A percentile compares a stretch with the other conserved stretches of the same genome.
These are phyloP conservation scores for Acanthopagrus latus DNA, from an alignment of 2,797 vertebrate genomes.

Conservation along the genomic window DNA sequence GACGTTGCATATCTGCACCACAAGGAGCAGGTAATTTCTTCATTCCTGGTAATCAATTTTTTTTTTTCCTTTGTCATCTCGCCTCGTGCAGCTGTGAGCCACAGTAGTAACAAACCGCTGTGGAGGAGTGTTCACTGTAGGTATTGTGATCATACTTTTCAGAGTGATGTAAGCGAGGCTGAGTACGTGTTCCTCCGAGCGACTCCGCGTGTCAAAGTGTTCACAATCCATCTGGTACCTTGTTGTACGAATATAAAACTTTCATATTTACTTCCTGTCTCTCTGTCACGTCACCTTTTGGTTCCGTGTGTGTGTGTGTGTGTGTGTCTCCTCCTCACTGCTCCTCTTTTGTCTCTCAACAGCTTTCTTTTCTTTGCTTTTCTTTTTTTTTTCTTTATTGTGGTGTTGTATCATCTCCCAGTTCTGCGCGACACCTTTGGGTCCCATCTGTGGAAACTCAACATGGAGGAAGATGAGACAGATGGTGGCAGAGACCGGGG, in stretches of 20 bases:
- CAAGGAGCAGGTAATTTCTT: too few species aligned
- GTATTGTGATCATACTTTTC: not conserved
- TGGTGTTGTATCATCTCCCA: conserved; percentile 23
- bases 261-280: conserved; percentile 1
- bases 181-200: not conserved
- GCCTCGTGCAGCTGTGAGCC: not conserved
- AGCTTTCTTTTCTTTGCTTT: not conserved
- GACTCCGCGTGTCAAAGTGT: conserved; percentile 2
- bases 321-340: not conserved
- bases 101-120: not conserved
- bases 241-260: conserved; percentile 5
- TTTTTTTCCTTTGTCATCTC: not conserved
- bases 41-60: too few species aligned
- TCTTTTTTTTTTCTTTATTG: not conserved
- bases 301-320: not conserved
- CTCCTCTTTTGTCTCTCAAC: not conserved
- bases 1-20: too few species aligned
- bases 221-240: conserved; percentile 12
- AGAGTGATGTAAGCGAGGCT: conserved; percentile 7
- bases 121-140: not conserved
- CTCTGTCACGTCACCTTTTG: conserved; percentile 14
- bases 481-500: conserved; percentile 36
- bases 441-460: conserved; percentile 36
- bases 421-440: conserved; percentile 29
- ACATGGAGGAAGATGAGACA: conserved; percentile 41